phyloP scores from a whole-genome alignment of 2,113 vertebrate species.

The Antennarius striatus region DNA sequence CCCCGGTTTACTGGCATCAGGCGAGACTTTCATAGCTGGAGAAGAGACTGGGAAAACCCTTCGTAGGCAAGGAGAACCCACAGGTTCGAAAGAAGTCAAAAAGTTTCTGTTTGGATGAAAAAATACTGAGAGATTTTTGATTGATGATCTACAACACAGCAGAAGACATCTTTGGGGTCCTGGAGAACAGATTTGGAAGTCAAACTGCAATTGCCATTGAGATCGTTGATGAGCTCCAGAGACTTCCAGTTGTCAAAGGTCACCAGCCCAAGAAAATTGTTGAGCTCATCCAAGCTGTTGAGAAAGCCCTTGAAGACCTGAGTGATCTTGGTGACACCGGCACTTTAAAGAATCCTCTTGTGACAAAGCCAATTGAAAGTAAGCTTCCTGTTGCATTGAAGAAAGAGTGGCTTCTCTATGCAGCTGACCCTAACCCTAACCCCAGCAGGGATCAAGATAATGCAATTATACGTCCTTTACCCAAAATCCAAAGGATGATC shows the following conservation, averaged over 20 bases:
- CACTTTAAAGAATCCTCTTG: no score
- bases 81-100: neutral
- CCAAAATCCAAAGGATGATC: no score
- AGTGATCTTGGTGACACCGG: no score
- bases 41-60: neutral
- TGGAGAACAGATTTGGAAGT: neutral
- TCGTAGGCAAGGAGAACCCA: neutral
- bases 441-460: no score
- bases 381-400: conserved; percentile 25
- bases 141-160: no score
- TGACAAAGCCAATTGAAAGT: conserved; percentile 14
- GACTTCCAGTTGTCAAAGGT: neutral
- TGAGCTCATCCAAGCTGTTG: no score
- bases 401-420: conserved; percentile 13
- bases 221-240: neutral
- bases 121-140: no score
- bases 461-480: no score
- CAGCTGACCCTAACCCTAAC: no score
- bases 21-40: neutral
- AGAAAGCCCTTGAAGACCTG: no score
- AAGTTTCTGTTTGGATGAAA: no score
- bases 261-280: neutral
- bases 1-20: neutral
- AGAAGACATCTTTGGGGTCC: neutral
- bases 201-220: neutral